phyloP scores from a whole-genome alignment of 2,113 vertebrate genomes.

The Prionailurus bengalensis region DNA sequence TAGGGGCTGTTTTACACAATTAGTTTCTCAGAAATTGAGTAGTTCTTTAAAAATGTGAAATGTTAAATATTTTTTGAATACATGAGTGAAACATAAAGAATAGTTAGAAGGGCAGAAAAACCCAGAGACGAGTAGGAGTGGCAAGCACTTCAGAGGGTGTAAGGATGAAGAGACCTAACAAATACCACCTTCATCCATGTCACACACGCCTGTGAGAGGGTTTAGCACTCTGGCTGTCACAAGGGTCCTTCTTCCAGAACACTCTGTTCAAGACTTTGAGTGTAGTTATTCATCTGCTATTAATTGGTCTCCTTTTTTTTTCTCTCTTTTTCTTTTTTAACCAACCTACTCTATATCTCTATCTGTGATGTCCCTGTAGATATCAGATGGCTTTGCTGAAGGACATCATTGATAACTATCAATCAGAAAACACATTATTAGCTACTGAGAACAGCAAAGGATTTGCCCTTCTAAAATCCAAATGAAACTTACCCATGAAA shows the following conservation, averaged over 20 bases:
- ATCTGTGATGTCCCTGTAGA: neutral
- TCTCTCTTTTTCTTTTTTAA: neutral
- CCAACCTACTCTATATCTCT: neutral
- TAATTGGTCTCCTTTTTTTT: neutral
- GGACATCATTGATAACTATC: neutral
- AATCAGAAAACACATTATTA: neutral
- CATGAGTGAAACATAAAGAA: neutral
- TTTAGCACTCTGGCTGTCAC: neutral
- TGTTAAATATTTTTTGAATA: neutral
- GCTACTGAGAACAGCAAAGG: neutral
- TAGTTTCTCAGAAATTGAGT: neutral
- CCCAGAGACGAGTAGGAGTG: neutral
- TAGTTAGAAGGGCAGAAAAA: neutral
- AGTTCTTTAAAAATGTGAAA: neutral
- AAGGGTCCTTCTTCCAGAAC: neutral
- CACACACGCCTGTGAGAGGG: neutral
- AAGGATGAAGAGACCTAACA: neutral
- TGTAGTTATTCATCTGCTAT: neutral
- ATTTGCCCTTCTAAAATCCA: slow-evolving; percentile 12
- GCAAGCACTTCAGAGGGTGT: neutral
- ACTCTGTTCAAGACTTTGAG: neutral
- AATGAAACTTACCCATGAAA: neutral
- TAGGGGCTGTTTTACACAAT: neutral
- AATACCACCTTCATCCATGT: neutral
- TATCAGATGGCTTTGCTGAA: neutral